Conservation (phyloP, 2,888 invertebrate genomes). For the Philereme vetulata region DNA sequence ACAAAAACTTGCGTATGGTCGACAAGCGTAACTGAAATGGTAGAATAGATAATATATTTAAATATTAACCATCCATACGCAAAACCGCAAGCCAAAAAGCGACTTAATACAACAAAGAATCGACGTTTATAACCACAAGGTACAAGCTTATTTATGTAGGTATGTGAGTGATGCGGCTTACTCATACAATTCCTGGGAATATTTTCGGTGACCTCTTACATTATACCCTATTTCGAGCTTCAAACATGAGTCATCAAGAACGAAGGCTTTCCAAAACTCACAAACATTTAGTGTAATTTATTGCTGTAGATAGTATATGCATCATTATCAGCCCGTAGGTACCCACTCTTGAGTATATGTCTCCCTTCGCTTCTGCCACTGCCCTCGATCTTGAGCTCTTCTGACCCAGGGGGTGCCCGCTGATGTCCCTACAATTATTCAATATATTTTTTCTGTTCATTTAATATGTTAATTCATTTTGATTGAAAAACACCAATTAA, state of each 20-base stretch:
- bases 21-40: conserved; percentile 6
- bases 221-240: conserved; percentile 18
- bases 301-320: background rate
- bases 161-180: conserved; percentile 18
- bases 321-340: too few relatives aligned
- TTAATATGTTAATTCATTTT: too few relatives aligned
- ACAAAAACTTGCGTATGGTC: conserved; percentile 17
- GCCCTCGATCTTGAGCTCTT: too few relatives aligned
- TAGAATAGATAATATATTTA: conserved; percentile 7
- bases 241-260: conserved; percentile 20
- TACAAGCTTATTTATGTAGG: conserved; percentile 11
- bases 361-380: too few relatives aligned
- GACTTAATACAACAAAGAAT: conserved; percentile 16
- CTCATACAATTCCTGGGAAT: conserved; percentile 19
- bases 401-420: too few relatives aligned
- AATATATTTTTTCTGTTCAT: too few relatives aligned
- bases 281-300: conserved; percentile 19
- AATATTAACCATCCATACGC: conserved; percentile 11
- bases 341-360: too few relatives aligned
- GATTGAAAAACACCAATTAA: too few relatives aligned
- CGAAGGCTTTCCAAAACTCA: conserved; percentile 15
- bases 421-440: too few relatives aligned
- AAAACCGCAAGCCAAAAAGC: conserved; percentile 19
- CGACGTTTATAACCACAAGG: conserved; percentile 12
- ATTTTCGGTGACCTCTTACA: conserved; percentile 18